These are phyloP conservation scores for Apamea crenata DNA, from an alignment of 2,888 invertebrate species.

Conservation along the genomic window DNA sequence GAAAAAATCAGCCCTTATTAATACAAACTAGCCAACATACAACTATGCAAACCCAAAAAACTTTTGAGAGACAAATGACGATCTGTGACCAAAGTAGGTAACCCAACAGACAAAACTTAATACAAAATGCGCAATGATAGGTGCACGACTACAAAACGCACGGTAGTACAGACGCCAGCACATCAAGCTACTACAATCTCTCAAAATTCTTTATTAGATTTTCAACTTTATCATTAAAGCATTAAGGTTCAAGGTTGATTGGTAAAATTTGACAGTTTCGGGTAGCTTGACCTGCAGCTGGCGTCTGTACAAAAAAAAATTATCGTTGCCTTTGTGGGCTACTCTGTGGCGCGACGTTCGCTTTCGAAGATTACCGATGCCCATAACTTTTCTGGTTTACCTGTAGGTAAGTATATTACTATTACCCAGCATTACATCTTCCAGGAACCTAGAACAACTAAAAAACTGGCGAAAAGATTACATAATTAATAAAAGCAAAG, in stretches of 20 bases:
- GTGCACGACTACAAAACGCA: neutral
- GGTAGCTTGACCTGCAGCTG: too few species aligned
- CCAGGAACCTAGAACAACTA: conserved; percentile 84
- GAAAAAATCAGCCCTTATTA: too few species aligned
- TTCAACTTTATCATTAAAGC: too few species aligned
- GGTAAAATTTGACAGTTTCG: too few species aligned
- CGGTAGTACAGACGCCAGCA: too few species aligned
- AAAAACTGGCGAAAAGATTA: conserved; percentile 89
- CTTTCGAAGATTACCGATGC: neutral
- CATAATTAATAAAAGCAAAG: conserved; percentile 73
- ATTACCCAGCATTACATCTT: conserved; percentile 38
- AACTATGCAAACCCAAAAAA: neutral
- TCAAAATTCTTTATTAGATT: too few species aligned
- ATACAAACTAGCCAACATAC: too few species aligned
- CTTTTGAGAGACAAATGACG: neutral
- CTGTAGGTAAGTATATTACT: neutral
- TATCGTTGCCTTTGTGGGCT: neutral
- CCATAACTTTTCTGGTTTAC: neutral
- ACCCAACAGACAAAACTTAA: neutral
- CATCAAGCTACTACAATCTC: too few species aligned
- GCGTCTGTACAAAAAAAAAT: too few species aligned
- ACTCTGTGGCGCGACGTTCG: neutral
- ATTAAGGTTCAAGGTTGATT: too few species aligned
- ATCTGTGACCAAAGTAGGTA: too few species aligned
- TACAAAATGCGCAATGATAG: neutral